Evolutionary conservation across 2,888 invertebrate species (phyloP).

Genomic region (Lomographa bimaculata): DNA sequence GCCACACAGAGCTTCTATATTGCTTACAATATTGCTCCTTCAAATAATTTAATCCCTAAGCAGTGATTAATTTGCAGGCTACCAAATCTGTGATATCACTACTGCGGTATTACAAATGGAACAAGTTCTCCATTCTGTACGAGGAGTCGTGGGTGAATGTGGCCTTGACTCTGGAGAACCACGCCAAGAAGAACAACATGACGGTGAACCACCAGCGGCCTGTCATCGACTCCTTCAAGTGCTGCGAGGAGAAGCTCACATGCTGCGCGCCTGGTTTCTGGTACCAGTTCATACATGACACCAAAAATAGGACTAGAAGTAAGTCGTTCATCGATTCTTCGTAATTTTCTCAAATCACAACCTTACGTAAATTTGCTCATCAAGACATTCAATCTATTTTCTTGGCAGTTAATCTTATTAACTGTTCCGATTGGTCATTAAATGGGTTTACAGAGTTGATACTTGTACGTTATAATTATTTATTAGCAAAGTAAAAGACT

Average conservation of each 20-base stretch:
- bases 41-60: too few relatives aligned
- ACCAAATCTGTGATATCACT: constrained; percentile 97
- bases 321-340: constrained; percentile 65
- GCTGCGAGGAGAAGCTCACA: constrained; percentile 88
- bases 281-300: constrained; percentile 93
- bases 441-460: too few relatives aligned
- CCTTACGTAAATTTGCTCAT: too few relatives aligned
- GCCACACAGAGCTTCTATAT: too few relatives aligned
- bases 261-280: constrained; percentile 92
- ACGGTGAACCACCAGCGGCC: constrained; percentile 91
- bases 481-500: too few relatives aligned
- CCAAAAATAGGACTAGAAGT: constrained; percentile 93
- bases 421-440: too few relatives aligned
- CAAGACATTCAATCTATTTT: too few relatives aligned
- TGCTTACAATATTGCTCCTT: too few relatives aligned
- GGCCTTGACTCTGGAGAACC: constrained; percentile 90
- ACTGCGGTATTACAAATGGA: constrained; percentile 96
- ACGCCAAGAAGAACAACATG: constrained; percentile 90
- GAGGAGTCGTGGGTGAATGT: constrained; percentile 93
- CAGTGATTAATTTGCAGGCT: too few relatives aligned
- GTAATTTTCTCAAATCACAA: too few relatives aligned
- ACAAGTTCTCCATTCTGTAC: constrained; percentile 94
- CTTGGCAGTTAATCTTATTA: too few relatives aligned
- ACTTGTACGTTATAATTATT: too few relatives aligned
- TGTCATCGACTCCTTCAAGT: constrained; percentile 88